phyloP scores from a whole-genome alignment of 1,140 invertebrate species.

The Drosophila pandora region DNA sequence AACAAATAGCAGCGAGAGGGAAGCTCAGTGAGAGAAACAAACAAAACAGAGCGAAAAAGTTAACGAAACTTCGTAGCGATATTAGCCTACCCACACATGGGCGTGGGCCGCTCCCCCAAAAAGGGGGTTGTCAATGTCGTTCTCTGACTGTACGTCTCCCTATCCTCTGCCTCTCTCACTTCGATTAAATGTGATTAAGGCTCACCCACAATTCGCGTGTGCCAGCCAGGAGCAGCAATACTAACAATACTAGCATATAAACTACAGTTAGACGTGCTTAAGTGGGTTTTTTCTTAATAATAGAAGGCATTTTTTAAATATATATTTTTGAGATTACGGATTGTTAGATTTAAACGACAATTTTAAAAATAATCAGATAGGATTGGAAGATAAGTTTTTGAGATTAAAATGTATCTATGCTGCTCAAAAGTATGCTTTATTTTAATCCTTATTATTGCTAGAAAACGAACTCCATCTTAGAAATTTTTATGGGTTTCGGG shows the following conservation, averaged over 20 bases:
- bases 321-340: background rate
- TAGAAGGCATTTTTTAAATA: background rate
- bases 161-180: slow-evolving; percentile 1
- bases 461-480: too few relatives aligned
- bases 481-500: too few relatives aligned
- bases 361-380: background rate
- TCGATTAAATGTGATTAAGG: slow-evolving; percentile 76
- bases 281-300: background rate
- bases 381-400: background rate
- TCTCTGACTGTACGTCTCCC: background rate
- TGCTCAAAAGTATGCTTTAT: background rate
- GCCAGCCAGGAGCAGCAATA: slow-evolving; percentile 22
- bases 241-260: slow-evolving; percentile 18
- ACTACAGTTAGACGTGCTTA: slow-evolving; percentile 13
- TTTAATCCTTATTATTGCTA: too few relatives aligned
- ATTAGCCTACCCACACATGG: slow-evolving; percentile 52
- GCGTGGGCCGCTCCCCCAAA: slow-evolving; percentile 43
- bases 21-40: slow-evolving; percentile 38
- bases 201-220: slow-evolving; percentile 71
- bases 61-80: slow-evolving; percentile 75
- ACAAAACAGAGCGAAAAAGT: slow-evolving; percentile 68
- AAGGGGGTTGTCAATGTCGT: slow-evolving; percentile 36
- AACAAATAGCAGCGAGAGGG: slow-evolving; percentile 49
- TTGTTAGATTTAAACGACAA: too few relatives aligned
- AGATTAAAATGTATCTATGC: background rate